Evolutionary conservation across 2,113 vertebrate species (phyloP).

Genomic region (Vombatus ursinus): DNA sequence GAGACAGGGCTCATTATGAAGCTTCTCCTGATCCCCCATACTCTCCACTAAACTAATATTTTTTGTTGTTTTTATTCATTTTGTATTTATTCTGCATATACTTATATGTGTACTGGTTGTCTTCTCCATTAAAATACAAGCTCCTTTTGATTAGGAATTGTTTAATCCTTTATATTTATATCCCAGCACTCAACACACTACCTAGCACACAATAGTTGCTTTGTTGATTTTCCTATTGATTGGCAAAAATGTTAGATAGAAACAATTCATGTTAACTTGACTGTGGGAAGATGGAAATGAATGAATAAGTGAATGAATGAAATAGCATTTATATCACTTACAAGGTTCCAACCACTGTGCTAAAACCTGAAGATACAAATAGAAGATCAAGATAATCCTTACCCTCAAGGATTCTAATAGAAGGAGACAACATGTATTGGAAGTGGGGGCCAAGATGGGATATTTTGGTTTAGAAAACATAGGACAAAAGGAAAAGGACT

Average conservation of each 20-base stretch:
- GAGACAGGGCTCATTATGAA: too few species aligned
- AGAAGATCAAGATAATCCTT: not conserved
- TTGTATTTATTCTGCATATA: not conserved
- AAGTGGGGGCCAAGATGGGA: not conserved
- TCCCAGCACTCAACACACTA: not conserved
- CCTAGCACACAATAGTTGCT: not conserved
- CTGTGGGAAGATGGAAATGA: not conserved
- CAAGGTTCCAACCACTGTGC: not conserved
- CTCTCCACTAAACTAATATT: not conserved
- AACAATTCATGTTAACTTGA: not conserved
- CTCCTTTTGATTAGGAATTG: not conserved
- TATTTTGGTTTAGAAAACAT: not conserved
- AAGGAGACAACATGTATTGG: not conserved
- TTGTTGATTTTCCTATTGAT: not conserved
- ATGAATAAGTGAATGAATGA: not conserved
- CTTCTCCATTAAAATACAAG: not conserved
- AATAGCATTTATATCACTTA: not conserved
- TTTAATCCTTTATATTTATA: not conserved
- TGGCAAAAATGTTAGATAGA: not conserved
- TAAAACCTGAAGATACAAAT: not conserved
- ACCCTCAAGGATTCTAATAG: not conserved
- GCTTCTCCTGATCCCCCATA: not conserved
- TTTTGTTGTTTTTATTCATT: not conserved
- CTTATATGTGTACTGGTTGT: not conserved
- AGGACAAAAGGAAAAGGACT: not conserved